Conservation (phyloP, 2,113 vertebrate genomes). For the Varanus komodoensis region DNA sequence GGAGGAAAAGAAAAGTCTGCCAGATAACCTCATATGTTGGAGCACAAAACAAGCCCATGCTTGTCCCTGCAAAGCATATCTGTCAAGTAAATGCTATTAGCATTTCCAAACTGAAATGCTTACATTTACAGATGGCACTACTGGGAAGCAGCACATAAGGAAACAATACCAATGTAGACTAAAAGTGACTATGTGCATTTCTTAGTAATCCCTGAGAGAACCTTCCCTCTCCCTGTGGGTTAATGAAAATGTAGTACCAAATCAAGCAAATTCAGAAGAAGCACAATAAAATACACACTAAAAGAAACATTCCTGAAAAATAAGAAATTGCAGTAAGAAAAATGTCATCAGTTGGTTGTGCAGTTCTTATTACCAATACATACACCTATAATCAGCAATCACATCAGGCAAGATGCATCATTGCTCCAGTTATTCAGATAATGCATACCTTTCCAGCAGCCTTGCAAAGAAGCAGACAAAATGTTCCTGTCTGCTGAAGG, state of each 20-base stretch:
- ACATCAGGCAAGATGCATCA: background rate
- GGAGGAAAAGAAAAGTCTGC: background rate
- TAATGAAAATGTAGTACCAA: background rate
- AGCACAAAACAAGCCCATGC: background rate
- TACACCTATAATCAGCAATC: background rate
- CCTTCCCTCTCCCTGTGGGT: background rate
- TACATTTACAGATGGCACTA: conserved; percentile 4
- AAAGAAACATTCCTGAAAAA: background rate
- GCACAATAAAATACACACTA: background rate
- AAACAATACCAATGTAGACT: background rate
- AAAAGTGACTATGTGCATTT: background rate
- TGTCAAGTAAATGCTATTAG: background rate
- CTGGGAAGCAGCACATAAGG: background rate
- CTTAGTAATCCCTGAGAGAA: conserved; percentile 3
- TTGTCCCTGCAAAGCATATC: background rate
- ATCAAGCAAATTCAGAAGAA: background rate
- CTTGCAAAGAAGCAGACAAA: background rate
- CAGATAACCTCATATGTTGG: background rate
- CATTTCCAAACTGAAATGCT: background rate
- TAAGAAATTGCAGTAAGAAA: background rate
- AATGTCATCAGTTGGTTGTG: background rate
- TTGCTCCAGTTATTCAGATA: background rate
- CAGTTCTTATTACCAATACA: background rate
- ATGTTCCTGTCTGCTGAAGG: background rate
- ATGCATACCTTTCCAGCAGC: background rate